These are phyloP conservation scores for Cheilinus undulatus DNA, from an alignment of 2,113 vertebrate genomes.

Conservation along the genomic window DNA sequence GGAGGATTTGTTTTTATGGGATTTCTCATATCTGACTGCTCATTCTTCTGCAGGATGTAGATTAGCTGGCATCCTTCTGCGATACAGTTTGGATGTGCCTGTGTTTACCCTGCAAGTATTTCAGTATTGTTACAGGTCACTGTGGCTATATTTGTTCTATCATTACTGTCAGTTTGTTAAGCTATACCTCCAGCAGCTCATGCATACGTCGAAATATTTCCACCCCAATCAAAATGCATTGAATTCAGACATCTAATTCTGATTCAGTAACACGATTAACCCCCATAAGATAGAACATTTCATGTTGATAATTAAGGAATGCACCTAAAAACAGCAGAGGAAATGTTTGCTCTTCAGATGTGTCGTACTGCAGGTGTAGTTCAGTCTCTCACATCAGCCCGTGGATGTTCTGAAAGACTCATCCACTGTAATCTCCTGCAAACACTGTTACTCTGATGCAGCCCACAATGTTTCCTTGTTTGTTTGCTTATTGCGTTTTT, in stretches of 20 bases:
- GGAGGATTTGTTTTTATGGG: slow-evolving; percentile 48
- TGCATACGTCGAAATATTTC: background rate
- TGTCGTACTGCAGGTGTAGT: background rate
- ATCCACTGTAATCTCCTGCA: slow-evolving; percentile 27
- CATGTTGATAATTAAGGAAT: background rate
- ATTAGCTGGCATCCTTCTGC: slow-evolving; percentile 32
- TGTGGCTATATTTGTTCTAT: background rate
- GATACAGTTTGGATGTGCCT: slow-evolving; percentile 8
- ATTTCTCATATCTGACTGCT: slow-evolving; percentile 36
- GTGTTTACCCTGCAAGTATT: slow-evolving; percentile 7
- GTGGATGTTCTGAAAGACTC: background rate
- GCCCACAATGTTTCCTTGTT: slow-evolving; percentile 16
- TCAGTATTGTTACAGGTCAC: background rate
- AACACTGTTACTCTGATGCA: slow-evolving; percentile 16
- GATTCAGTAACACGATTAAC: background rate
- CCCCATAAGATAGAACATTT: background rate
- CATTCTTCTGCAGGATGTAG: slow-evolving; percentile 37
- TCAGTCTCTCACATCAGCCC: background rate
- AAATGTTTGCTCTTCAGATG: background rate
- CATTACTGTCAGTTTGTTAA: background rate
- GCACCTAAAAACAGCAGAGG: background rate
- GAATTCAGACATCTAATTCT: background rate
- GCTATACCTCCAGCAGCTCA: background rate
- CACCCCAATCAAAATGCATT: background rate
- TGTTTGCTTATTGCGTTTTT: slow-evolving; percentile 42